phyloP scores from a whole-genome alignment of 1,140 invertebrate genomes.

The Amyelois transitella region DNA sequence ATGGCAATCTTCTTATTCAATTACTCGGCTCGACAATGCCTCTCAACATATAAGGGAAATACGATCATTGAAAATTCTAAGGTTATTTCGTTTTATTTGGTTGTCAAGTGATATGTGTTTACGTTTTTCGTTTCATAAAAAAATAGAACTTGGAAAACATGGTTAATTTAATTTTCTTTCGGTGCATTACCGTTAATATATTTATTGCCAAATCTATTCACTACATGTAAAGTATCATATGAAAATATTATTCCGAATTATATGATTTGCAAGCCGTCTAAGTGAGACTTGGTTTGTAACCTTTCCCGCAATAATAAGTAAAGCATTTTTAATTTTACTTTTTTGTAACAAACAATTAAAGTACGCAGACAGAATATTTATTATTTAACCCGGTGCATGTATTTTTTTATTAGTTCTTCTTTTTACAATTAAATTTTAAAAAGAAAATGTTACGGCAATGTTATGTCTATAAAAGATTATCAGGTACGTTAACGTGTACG shows the following conservation, averaged over 20 bases:
- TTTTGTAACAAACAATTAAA: neutral
- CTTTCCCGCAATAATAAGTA: neutral
- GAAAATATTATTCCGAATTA: too few species aligned
- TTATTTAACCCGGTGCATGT: neutral
- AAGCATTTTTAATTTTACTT: neutral
- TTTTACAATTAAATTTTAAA: neutral
- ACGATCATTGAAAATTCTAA: slow-evolving; percentile 42
- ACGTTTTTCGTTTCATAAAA: neutral
- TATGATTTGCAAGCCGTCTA: too few species aligned
- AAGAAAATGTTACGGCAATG: neutral
- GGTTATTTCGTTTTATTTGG: slow-evolving; percentile 45
- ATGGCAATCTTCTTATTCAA: slow-evolving; percentile 59
- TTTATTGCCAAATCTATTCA: too few species aligned
- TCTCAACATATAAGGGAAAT: slow-evolving; percentile 16
- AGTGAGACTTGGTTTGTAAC: neutral
- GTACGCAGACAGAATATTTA: neutral
- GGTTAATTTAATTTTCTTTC: too few species aligned
- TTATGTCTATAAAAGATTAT: too few species aligned
- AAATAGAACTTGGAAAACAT: too few species aligned
- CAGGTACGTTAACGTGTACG: too few species aligned
- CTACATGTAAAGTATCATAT: too few species aligned
- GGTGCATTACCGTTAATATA: too few species aligned
- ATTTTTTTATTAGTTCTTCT: neutral
- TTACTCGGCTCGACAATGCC: slow-evolving; percentile 28
- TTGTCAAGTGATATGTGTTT: neutral